These are phyloP conservation scores for Opisthocomus hoazin DNA, from an alignment of 2,113 vertebrate species.

Conservation along the genomic window DNA sequence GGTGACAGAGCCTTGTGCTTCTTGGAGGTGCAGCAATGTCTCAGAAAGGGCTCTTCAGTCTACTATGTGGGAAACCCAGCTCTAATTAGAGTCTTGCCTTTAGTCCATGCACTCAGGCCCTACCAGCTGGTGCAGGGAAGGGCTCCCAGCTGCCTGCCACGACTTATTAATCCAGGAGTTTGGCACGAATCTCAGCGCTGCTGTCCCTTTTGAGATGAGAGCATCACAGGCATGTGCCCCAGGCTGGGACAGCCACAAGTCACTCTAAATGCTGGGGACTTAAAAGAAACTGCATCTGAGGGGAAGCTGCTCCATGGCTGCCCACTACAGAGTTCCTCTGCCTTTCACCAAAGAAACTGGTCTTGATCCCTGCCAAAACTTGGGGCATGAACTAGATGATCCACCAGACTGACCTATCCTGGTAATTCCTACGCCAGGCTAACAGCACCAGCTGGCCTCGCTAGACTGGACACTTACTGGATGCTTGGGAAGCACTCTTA, in stretches of 20 bases:
- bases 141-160: background rate
- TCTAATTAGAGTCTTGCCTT: background rate
- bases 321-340: background rate
- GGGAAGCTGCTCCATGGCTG: background rate
- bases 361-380: background rate
- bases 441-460: background rate
- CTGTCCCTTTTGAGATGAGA: background rate
- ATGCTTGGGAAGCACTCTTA: slow-evolving; percentile 18
- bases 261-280: background rate
- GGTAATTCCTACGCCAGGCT: background rate
- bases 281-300: background rate
- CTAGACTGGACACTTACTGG: background rate
- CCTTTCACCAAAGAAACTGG: background rate
- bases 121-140: background rate
- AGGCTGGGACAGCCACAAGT: background rate
- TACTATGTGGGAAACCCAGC: fast-evolving
- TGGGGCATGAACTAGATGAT: background rate
- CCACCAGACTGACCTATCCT: background rate
- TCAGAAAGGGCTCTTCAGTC: background rate
- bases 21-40: background rate
- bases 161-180: background rate
- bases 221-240: background rate
- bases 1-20: background rate
- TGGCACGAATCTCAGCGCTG: background rate
- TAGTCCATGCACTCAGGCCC: fast-evolving